phyloP scores from a whole-genome alignment of 2,888 invertebrate genomes.

The Drosophila kanekoi region DNA sequence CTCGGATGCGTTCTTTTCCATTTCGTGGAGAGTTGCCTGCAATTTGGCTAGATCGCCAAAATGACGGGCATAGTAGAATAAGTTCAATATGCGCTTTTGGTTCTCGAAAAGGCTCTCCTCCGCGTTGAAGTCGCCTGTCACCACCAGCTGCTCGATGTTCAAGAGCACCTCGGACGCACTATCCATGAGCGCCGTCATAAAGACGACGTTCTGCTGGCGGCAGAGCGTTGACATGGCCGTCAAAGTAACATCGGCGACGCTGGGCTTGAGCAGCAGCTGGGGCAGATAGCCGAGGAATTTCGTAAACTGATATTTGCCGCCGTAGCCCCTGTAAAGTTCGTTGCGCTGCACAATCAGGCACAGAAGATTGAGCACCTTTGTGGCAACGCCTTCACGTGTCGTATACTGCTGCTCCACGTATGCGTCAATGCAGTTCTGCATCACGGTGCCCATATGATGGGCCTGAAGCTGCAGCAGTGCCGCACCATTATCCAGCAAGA shows the following conservation, averaged over 20 bases:
- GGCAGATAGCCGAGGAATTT: constrained; percentile 87
- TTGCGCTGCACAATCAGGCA: constrained; percentile 85
- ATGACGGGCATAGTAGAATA: constrained; percentile 86
- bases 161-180: constrained; percentile 85
- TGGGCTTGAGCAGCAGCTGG: constrained; percentile 86
- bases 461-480: constrained; percentile 54
- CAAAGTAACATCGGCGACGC: constrained; percentile 86
- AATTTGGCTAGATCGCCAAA: not conserved
- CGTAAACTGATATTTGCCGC: constrained; percentile 83
- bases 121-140: constrained; percentile 77
- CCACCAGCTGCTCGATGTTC: constrained; percentile 75
- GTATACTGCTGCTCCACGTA: constrained; percentile 72
- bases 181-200: constrained; percentile 86
- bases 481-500: constrained; percentile 70
- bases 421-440: constrained; percentile 68
- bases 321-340: constrained; percentile 81
- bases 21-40: constrained; percentile 1
- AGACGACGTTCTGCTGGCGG: constrained; percentile 86
- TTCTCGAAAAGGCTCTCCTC: constrained; percentile 79
- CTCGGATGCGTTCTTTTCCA: constrained; percentile 50
- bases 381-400: constrained; percentile 78
- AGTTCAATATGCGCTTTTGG: constrained; percentile 86
- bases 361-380: constrained; percentile 85
- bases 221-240: constrained; percentile 87
- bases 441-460: constrained; percentile 75